Evolutionary conservation across 2,888 invertebrate species (phyloP).

Genomic region (Morpho helenor): DNA sequence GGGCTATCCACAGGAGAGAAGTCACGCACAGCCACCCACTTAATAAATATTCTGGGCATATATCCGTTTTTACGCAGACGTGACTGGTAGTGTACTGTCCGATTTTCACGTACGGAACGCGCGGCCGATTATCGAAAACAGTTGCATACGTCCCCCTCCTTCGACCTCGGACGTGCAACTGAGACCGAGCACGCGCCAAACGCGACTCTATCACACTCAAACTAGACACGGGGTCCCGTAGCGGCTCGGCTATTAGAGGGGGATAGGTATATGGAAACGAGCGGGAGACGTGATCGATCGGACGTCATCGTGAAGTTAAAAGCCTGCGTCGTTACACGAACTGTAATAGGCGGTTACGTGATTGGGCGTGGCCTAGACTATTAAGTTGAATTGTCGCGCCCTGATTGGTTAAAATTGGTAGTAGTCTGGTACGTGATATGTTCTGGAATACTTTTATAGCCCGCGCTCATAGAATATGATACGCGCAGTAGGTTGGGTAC

Average conservation of each 20-base stretch:
- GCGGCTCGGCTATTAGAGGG: slow-evolving; percentile 53
- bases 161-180: slow-evolving; percentile 76
- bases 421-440: slow-evolving; percentile 77
- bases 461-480: slow-evolving; percentile 76
- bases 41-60: slow-evolving; percentile 82
- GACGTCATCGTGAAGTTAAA: slow-evolving; percentile 73
- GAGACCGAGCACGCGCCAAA: slow-evolving; percentile 74
- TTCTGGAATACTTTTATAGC: slow-evolving; percentile 78
- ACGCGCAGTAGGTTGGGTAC: slow-evolving; percentile 74
- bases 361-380: slow-evolving; percentile 76
- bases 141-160: slow-evolving; percentile 77
- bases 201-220: slow-evolving; percentile 74
- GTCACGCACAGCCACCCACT: slow-evolving; percentile 79
- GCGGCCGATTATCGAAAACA: slow-evolving; percentile 78
- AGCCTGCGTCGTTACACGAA: slow-evolving; percentile 77
- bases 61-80: slow-evolving; percentile 80
- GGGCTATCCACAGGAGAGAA: slow-evolving; percentile 74
- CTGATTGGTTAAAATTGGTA: slow-evolving; percentile 79
- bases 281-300: slow-evolving; percentile 57
- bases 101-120: slow-evolving; percentile 78
- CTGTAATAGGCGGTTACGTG: slow-evolving; percentile 80
- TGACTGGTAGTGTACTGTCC: slow-evolving; percentile 74
- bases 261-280: slow-evolving; percentile 49
- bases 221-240: slow-evolving; percentile 51
- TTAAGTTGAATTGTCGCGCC: slow-evolving; percentile 77